phyloP scores from a whole-genome alignment of 2,797 vertebrate species.

The Galagoides demidoff region DNA sequence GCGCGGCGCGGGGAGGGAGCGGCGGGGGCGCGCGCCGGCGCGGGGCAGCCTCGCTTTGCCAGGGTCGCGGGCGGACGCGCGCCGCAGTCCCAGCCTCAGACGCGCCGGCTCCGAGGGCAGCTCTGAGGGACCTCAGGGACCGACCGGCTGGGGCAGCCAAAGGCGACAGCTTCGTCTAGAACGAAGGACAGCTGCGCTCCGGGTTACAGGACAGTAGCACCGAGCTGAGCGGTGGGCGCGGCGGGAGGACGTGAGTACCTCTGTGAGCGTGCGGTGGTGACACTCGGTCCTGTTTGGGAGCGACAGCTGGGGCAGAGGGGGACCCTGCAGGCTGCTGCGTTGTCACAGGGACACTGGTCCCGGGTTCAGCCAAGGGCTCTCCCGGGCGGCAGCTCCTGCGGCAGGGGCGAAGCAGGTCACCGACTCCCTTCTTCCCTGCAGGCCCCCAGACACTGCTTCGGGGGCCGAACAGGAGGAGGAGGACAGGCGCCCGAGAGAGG shows the following conservation, averaged over 20 bases:
- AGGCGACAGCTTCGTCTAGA: neutral
- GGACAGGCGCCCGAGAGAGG: neutral
- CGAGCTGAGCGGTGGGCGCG: constrained; percentile 39
- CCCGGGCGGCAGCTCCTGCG: neutral
- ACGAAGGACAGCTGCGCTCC: neutral
- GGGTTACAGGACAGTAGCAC: neutral
- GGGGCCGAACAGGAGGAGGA: neutral
- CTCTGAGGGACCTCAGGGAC: no score
- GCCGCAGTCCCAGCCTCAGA: constrained; percentile 52
- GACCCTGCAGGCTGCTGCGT: constrained; percentile 5
- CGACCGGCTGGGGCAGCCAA: neutral
- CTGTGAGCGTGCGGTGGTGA: neutral
- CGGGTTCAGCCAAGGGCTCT: neutral
- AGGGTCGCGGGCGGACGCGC: constrained; percentile 62
- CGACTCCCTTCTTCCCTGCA: neutral
- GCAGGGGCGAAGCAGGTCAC: neutral
- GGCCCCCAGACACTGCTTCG: neutral
- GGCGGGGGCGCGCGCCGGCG: constrained; percentile 63
- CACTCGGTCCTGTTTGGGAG: neutral
- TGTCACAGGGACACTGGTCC: neutral
- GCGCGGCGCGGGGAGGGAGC: neutral
- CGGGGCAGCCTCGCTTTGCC: constrained; percentile 45
- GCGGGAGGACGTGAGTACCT: constrained; percentile 75
- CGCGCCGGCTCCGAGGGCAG: constrained; percentile 64
- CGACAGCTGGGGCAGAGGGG: neutral